Evolutionary conservation across 2,113 vertebrate genomes (phyloP).

Genomic region (Eulemur rufifrons): DNA sequence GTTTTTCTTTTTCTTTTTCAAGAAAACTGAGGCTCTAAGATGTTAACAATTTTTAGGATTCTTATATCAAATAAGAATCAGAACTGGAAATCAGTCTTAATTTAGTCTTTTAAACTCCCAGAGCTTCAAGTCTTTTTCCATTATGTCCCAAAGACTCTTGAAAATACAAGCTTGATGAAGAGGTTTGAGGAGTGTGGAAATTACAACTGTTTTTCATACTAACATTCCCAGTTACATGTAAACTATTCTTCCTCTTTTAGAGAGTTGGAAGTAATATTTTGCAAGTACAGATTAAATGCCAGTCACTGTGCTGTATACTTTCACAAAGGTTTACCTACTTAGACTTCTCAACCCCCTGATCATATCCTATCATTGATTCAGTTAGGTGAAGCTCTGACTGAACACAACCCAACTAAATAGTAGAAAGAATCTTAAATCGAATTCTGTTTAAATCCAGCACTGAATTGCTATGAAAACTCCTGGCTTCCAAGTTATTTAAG

Average conservation of each 20-base stretch:
- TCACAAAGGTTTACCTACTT: not conserved
- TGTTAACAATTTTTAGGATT: not conserved
- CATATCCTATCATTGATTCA: not conserved
- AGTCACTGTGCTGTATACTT: not conserved
- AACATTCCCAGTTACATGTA: not conserved
- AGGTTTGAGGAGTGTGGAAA: not conserved
- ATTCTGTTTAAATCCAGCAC: not conserved
- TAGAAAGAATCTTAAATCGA: not conserved
- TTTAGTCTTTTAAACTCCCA: not conserved
- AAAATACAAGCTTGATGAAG: not conserved
- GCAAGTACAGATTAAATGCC: not conserved
- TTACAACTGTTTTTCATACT: not conserved
- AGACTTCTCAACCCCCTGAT: not conserved
- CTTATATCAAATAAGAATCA: not conserved
- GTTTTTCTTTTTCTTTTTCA: not conserved
- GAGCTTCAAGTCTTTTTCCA: not conserved
- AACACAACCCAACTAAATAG: not conserved
- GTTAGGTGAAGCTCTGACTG: not conserved
- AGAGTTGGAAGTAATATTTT: not conserved
- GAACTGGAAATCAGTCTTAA: not conserved
- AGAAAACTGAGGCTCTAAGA: not conserved
- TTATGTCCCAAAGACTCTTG: not conserved
- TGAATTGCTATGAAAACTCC: not conserved
- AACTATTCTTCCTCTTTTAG: not conserved
- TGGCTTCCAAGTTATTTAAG: not conserved